Evolutionary conservation across 2,888 invertebrate genomes (phyloP), one percentile per base, ranked within the genome.

Genomic region (Hypomecis punctinalis): DNA sequence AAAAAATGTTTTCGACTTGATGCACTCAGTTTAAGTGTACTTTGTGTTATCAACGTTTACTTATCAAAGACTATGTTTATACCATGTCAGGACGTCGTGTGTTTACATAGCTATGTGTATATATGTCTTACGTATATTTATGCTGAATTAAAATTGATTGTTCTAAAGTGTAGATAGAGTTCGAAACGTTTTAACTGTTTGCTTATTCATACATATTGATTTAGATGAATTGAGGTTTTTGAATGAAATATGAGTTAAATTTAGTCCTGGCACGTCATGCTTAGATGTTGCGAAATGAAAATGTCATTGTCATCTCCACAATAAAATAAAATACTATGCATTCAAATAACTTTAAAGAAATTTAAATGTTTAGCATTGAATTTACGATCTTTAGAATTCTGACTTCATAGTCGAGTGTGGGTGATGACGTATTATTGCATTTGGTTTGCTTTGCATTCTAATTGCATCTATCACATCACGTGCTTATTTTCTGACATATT

Each of bases 1-100:
- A 53, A 47, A 47, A 56, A 48, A 4, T 57, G 47, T 59, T 47
- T 54, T 63, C 39, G 6, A 23, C 39, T 11, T n/a, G 10, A 40
- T 33, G 46, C n/a, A 33, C 47, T 13, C 45, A 33, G 49, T 35
- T 59, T 10, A 35, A 37, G 39, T 45, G 40, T 6, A 49, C 43
- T 36, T 61, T 5, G 42, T 51, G 23, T 10, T 53, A 52, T 57
- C 52, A 58, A 36, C 9, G 49, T 55, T 59, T 45, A 43, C 48
- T 63, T 59, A 63, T 39, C 49, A 43, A 42, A 53, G 37, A 11
- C 46, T 47, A 54, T 42, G 47, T 58, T 63, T 57, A 56, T 35
- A 35, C 46, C 39, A 10, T 47, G 35, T 13, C 43, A 60, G 39
- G 39, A 45, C 52, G 37, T 36, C 52, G 37, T 36, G n/a, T 7